Conservation (phyloP, 2,113 vertebrate genomes). For the Poeciliopsis prolifica region DNA sequence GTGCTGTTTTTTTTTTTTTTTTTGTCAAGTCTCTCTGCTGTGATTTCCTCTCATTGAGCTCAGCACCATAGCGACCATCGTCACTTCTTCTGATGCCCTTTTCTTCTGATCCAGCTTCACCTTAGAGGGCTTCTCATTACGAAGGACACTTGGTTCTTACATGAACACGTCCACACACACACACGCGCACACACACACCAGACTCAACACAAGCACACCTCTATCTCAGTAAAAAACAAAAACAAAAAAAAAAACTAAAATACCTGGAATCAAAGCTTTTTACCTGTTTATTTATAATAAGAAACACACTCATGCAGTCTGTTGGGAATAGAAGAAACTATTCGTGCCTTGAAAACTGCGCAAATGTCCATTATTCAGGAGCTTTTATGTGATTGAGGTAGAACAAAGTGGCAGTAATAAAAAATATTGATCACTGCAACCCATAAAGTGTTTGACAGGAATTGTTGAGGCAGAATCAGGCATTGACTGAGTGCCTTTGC, state of each 20-base stretch:
- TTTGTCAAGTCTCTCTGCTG: slow-evolving; percentile 6
- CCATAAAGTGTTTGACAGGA: slow-evolving; percentile 71
- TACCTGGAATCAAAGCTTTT: slow-evolving; percentile 12
- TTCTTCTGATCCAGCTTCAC: slow-evolving; percentile 58
- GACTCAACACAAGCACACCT: not conserved
- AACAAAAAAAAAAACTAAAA: slow-evolving; percentile 1
- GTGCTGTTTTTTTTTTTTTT: not conserved
- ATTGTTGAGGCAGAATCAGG: slow-evolving; percentile 62
- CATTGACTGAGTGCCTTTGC: slow-evolving; percentile 73
- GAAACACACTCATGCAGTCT: slow-evolving; percentile 11
- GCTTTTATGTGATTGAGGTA: slow-evolving; percentile 57
- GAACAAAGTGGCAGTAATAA: slow-evolving; percentile 77
- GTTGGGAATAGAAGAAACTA: slow-evolving; percentile 49
- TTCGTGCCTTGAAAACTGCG: slow-evolving; percentile 61
- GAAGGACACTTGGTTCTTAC: slow-evolving; percentile 39
- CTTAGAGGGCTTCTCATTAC: slow-evolving; percentile 63
- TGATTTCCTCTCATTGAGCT: slow-evolving; percentile 54
- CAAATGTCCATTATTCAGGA: slow-evolving; percentile 69
- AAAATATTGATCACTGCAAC: slow-evolving; percentile 76
- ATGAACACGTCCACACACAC: not conserved
- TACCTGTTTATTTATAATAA: slow-evolving; percentile 15
- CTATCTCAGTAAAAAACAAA: not conserved
- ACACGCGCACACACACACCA: not conserved
- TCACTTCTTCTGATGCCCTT: slow-evolving; percentile 63
- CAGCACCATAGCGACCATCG: slow-evolving; percentile 58